Base-by-base conservation (phyloP, 2,113 vertebrate species). In the Etheostoma cragini region DNA sequence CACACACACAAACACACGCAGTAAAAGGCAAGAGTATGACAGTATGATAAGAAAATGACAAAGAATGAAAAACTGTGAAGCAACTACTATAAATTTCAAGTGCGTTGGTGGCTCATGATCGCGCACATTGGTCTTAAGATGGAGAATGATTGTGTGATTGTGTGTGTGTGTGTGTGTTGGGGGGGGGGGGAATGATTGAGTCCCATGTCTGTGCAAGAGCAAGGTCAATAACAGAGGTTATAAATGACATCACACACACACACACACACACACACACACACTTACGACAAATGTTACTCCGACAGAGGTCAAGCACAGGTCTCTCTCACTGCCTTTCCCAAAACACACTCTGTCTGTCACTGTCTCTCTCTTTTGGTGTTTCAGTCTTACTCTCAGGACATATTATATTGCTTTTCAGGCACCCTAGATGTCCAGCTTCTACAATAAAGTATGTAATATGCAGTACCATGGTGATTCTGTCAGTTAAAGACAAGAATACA, bases 201-300 rank as follows among this genome's bases (percentile, higher is more conserved):
- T 70, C 61, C 65, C 57, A 47, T 21, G 60, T 91, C 79, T 84
- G 78, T 16, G 45, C 42, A 53, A 65, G 45, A 72, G 67, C 81
- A 91, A 91, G 90, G 90, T 87, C 89, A 91, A 78, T 76, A 88
- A 78, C 75, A 79, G 49, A 71, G 69, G 78, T 87, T 82, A 90
- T 87, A 91, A 91, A 92, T 90, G 61, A 80, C 79, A 84, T 50
- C 69, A 65, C 22, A 58, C 68, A 63, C 72, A 78, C 73, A 88
- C 63, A 38, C 35, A 42, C 38, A 11, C 38, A 42, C 38, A 38
- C 38, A 38, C 38, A 10, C 8, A 35, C 35, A 84, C 69, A 79
- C 49, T 75, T 30, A 45, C 56, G 64, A 80, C 66, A 81, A 81
- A 83, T 87, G 83, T 80, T 81, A 35, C 24, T 19, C 35, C 64